phyloP scores from a whole-genome alignment of 2,113 vertebrate species.

The Saccopteryx leptura region DNA sequence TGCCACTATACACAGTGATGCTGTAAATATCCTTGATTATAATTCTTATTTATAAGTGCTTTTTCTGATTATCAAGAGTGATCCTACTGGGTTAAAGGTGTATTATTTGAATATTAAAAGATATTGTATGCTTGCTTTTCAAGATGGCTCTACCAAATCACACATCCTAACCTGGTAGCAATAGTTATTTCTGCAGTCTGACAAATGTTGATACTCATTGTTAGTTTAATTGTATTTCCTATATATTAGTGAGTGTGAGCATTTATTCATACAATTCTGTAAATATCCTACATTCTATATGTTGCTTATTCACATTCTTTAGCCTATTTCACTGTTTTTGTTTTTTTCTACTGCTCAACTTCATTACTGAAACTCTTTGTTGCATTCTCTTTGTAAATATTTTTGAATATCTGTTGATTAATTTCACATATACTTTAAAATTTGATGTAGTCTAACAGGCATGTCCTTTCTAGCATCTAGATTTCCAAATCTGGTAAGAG shows the following conservation, averaged over 20 bases:
- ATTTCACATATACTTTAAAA: slow-evolving; percentile 9
- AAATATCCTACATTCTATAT: neutral
- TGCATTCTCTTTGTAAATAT: slow-evolving; percentile 1
- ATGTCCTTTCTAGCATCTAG: neutral
- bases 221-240: neutral
- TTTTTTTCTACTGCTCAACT: neutral
- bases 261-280: slow-evolving; percentile 22
- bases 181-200: neutral
- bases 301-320: neutral
- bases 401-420: slow-evolving; percentile 8
- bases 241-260: neutral
- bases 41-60: neutral
- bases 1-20: neutral
- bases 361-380: neutral
- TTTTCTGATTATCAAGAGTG: neutral
- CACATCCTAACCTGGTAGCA: neutral
- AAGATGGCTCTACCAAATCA: slow-evolving; percentile 21
- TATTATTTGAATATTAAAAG: slow-evolving; percentile 38
- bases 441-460: slow-evolving; percentile 1
- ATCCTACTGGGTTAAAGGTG: neutral
- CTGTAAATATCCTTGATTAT: neutral
- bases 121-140: neutral
- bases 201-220: neutral
- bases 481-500: slow-evolving; percentile 9
- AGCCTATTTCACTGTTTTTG: neutral